Base-by-base conservation (phyloP, 2,888 invertebrate genomes). In the Pasiphila rectangulata region DNA sequence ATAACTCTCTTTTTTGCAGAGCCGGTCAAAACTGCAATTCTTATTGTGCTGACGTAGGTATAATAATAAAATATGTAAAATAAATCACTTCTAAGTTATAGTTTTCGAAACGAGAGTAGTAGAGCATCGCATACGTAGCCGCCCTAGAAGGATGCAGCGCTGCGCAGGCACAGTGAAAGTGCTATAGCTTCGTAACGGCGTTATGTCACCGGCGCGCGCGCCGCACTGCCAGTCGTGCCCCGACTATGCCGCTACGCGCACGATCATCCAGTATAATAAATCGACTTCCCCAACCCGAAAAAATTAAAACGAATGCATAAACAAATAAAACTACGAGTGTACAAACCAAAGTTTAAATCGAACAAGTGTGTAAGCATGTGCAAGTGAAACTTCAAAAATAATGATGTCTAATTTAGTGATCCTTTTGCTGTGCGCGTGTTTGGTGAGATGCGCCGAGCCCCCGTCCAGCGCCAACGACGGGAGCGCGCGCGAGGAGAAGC, bases 151-250 rank as follows among this genome's bases (percentile, higher is more conserved):
- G 73, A 70, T 67, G 72, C 51, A 58, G 56, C 55, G 62, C 53
- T n/a, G 51, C 51, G 51, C 56, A n/a, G n/a, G n/a, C n/a, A 71
- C 79, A 83, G 86, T 84, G 86, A 86, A 86, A 86, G 85, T 84
- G 76, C 67, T 66, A 62, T 66, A 64, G 66, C 76, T 63, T 71
- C 78, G 82, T 80, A 79, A 81, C 74, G 68, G 59, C 64, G 82
- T 87, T 86, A 87, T 86, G 86, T 87, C 86, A 87, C 75, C 65
- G 73, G 67, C 59, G n/a, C n/a, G n/a, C 54, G 59, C 63, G 59
- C 50, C 43, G 49, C 47, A 46, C 64, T 57, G 53, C 54, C 79
- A 82, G 86, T 85, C 83, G 77, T 68, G 64, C 64, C 60, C 56
- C 70, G 80, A 77, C 79, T 76, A 78, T 79, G 83, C 64, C 75